These are phyloP conservation scores for Therioaphis trifolii DNA, from an alignment of 2,888 invertebrate genomes.

Conservation along the genomic window DNA sequence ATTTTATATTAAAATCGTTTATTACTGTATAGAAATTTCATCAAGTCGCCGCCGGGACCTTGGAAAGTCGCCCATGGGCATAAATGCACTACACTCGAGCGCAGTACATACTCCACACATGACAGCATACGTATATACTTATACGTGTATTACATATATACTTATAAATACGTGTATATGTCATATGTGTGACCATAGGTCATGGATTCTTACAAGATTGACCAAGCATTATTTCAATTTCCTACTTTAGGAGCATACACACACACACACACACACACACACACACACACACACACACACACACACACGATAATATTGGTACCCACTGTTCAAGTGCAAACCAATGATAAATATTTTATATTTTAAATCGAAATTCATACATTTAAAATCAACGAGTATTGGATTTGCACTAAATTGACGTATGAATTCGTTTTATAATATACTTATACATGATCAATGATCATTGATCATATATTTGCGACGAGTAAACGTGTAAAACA, in stretches of 20 bases:
- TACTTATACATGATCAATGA: background rate
- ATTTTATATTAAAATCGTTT: slow-evolving; percentile 13
- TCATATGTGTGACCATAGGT: slow-evolving; percentile 34
- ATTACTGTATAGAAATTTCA: slow-evolving; percentile 22
- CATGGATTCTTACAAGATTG: slow-evolving; percentile 38
- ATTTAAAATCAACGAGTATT: background rate
- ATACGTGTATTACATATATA: background rate
- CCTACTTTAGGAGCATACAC: slow-evolving; percentile 31
- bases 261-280: background rate
- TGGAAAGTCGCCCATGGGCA: slow-evolving; percentile 29
- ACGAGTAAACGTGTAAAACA: background rate
- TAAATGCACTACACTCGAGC: slow-evolving; percentile 15
- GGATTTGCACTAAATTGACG: background rate
- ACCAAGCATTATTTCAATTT: slow-evolving; percentile 11
- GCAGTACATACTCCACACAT: background rate
- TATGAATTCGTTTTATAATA: background rate
- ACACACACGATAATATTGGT: background rate
- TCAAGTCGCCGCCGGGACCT: slow-evolving; percentile 24
- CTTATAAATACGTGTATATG: background rate
- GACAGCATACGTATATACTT: background rate
- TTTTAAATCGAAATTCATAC: background rate
- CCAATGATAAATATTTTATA: background rate
- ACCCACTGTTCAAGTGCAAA: background rate
- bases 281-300: background rate
- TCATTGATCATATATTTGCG: background rate